These are phyloP conservation scores for Ophthalmolycus amberensis DNA, from an alignment of 2,113 vertebrate genomes.

Conservation along the genomic window DNA sequence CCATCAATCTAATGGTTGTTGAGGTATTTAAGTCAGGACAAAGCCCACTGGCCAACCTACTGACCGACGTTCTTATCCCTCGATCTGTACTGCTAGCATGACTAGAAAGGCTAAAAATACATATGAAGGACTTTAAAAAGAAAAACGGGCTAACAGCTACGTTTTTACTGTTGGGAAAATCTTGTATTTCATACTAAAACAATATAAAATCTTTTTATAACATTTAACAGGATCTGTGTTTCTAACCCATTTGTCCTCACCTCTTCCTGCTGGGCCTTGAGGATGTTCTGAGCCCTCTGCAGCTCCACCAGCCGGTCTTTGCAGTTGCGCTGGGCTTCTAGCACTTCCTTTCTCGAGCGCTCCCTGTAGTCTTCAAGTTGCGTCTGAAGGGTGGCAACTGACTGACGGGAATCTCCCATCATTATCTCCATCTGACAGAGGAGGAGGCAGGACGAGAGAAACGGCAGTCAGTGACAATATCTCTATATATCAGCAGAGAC, in stretches of 20 bases:
- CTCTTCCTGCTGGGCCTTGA: slow-evolving; percentile 91
- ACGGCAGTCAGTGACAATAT: not conserved
- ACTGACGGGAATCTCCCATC: slow-evolving; percentile 87
- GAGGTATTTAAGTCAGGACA: not conserved
- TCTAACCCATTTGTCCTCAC: slow-evolving; percentile 70
- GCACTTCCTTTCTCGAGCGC: slow-evolving; percentile 89
- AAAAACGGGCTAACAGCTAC: not conserved
- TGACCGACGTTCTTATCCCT: not conserved
- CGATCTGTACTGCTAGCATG: not conserved
- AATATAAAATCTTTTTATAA: not conserved
- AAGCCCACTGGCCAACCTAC: not conserved
- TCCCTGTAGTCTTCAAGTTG: slow-evolving; percentile 94
- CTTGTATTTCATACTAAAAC: not conserved
- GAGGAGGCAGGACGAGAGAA: not conserved
- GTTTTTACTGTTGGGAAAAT: not conserved
- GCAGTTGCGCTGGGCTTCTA: slow-evolving; percentile 87
- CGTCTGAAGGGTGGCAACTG: slow-evolving; percentile 82
- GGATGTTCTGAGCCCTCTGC: slow-evolving; percentile 86
- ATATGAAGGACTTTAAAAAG: not conserved
- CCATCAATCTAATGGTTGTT: not conserved
- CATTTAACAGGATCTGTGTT: not conserved
- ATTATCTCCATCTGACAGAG: slow-evolving; percentile 87
- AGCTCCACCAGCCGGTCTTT: slow-evolving; percentile 89
- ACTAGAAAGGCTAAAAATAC: not conserved
- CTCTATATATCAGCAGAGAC: not conserved